Evolutionary conservation across 2,888 invertebrate genomes (phyloP), one percentile per base, ranked within the genome.

Genomic region (Oscheius sp.): DNA sequence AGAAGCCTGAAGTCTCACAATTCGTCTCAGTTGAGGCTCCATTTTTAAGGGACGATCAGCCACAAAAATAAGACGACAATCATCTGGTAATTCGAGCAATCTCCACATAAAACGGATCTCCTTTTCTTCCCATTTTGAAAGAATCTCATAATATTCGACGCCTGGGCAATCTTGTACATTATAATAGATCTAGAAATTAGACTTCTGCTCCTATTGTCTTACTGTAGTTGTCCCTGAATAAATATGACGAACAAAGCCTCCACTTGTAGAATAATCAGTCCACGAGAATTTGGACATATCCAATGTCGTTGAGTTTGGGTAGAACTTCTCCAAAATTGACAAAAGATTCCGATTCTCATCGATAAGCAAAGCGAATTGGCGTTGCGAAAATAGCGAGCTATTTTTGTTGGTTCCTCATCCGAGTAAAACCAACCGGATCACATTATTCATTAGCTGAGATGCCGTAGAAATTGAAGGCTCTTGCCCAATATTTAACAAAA

Each of bases 151-250:
- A 70, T 73, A 72, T 64, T 75, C 75, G 4, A 71, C 71, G 1
- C 73, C 73, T 5, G 73, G 75, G 39, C 58, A 64, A 23, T 50
- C 31, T 2, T 45, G 23, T 15, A 72, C 17, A 63, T 73, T 75
- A 58, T 39, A 65, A 65, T 72, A 75, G 10, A 75, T 57, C 69
- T 69, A 42, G 27, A 69, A 61, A 33, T 48, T 1, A 17, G 34
- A 25, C n/a, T 6, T 12, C 5, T 6, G 10, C 17, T 29, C 2
- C 3, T n/a, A 55, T n/a, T 10, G 12, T 29, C 25, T 27, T 33
- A 69, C 75, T 17, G 75, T 73, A 8, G 75, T 72, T 25, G 65
- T 57, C n/a, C 72, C 63, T 8, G 75, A 75, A 42, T 75, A 75
- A 6, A 75, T 68, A 48, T 73, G 69, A 25, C 66, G 69, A n/a